Evolutionary conservation across 1,140 invertebrate species (phyloP).

Genomic region (Conus betulinus): DNA sequence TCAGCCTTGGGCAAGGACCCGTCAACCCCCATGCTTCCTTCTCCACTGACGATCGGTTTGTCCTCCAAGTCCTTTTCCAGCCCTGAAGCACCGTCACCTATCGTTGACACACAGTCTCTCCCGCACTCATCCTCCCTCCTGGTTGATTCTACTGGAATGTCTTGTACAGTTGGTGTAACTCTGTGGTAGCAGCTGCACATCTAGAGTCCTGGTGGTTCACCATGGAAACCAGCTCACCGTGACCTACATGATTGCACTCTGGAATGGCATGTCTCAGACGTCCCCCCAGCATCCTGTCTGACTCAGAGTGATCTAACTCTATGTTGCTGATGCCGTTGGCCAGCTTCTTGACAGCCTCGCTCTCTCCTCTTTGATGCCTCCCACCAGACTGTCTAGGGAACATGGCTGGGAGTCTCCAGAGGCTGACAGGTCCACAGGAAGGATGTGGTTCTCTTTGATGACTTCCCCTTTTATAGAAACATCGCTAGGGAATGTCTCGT

Average conservation of each 20-base stretch:
- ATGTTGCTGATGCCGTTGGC: conserved; percentile 19
- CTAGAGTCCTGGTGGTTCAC: too few species aligned
- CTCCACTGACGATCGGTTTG: not conserved
- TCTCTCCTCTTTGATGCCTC: not conserved
- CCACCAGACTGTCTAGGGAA: not conserved
- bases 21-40: not conserved
- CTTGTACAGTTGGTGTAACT: not conserved
- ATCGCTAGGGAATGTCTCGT: not conserved
- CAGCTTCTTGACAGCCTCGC: not conserved
- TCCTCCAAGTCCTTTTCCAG: not conserved
- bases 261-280: too few species aligned
- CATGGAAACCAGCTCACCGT: not conserved
- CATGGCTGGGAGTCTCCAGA: conserved; percentile 4
- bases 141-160: not conserved
- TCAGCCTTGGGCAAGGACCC: not conserved
- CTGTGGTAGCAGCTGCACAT: too few species aligned
- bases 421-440: not conserved
- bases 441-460: conserved; percentile 29
- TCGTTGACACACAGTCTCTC: not conserved
- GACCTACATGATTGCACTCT: not conserved
- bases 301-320: not conserved
- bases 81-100: not conserved
- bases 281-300: not conserved
- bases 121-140: not conserved
- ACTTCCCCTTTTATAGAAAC: too few species aligned